Evolutionary conservation across 1,140 invertebrate genomes (phyloP).

Genomic region (Thalassaphorura encarpata): DNA sequence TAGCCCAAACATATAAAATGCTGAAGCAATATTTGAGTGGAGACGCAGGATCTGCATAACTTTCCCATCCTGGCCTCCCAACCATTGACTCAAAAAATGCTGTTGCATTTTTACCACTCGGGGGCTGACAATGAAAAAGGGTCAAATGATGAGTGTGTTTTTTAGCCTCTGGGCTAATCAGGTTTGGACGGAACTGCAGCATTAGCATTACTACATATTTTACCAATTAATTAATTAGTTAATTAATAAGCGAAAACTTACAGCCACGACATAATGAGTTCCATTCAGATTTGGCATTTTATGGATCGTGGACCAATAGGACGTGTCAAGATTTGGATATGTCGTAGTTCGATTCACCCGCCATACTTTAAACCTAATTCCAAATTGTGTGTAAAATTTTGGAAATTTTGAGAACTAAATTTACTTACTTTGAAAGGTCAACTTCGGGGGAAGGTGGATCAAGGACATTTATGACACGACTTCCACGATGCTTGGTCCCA

Average conservation of each 20-base stretch:
- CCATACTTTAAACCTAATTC: background rate
- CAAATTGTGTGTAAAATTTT: background rate
- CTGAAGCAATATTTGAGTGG: background rate
- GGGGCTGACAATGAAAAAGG: background rate
- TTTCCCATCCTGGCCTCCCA: background rate
- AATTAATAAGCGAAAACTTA: conserved; percentile 35
- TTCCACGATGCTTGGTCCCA: background rate
- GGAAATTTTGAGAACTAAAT: background rate
- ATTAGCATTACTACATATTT: background rate
- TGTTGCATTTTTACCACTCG: background rate
- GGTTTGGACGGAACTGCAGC: background rate
- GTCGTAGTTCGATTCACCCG: background rate
- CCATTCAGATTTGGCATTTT: conserved; percentile 52
- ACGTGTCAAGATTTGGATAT: conserved; percentile 42
- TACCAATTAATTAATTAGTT: background rate
- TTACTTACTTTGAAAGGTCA: conserved; percentile 3
- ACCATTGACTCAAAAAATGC: background rate
- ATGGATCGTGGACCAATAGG: conserved; percentile 82
- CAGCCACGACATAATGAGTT: conserved; percentile 71
- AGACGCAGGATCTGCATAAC: background rate
- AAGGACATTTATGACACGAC: background rate
- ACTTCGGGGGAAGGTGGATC: background rate
- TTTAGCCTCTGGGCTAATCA: background rate
- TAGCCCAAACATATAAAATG: conserved; percentile 10
- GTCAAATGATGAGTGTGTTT: conserved; percentile 12